A percentile compares a stretch with the other conserved stretches of the same genome.
phyloP scores from a whole-genome alignment of 35 echinoderm and acorn worm genomes.

The Apostichopus parvimensis region DNA sequence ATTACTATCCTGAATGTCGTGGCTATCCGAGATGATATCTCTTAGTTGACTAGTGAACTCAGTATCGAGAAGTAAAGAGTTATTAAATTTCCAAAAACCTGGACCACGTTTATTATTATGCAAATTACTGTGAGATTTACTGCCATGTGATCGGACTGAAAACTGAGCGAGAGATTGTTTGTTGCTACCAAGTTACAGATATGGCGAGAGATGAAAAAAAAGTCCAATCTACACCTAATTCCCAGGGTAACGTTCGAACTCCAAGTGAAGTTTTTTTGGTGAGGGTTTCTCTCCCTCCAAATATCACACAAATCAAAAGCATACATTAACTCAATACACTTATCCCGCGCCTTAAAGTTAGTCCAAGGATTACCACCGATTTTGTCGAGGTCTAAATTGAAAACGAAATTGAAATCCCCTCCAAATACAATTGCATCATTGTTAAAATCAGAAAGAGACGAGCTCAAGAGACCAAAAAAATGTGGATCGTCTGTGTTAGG shows the following conservation, averaged over 20 bases:
- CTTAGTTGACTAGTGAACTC: background rate
- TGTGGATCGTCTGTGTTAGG: too few relatives aligned
- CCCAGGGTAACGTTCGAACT: background rate
- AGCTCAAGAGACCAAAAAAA: too few relatives aligned
- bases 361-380: conserved; percentile 9
- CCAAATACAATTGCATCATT: too few relatives aligned
- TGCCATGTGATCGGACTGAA: conserved; percentile 13
- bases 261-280: conserved; percentile 14
- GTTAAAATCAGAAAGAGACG: too few relatives aligned
- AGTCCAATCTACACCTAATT: conserved; percentile 19
- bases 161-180: background rate
- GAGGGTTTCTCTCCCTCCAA: too few relatives aligned
- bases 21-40: background rate
- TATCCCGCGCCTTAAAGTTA: conserved; percentile 1
- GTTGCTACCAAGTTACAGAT: background rate
- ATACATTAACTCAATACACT: conserved; percentile 16
- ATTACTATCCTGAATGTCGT: too few relatives aligned
- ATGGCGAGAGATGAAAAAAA: conserved; percentile 21
- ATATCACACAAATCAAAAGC: conserved; percentile 8
- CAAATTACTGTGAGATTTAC: too few relatives aligned
- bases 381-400: conserved; percentile 40
- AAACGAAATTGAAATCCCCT: conserved; percentile 45
- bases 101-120: background rate
- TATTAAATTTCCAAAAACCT: conserved; percentile 42
- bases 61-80: background rate